Evolutionary conservation across 2,888 invertebrate genomes (phyloP), one percentile per base, ranked within the genome.

Genomic region (Epinotia nisella): DNA sequence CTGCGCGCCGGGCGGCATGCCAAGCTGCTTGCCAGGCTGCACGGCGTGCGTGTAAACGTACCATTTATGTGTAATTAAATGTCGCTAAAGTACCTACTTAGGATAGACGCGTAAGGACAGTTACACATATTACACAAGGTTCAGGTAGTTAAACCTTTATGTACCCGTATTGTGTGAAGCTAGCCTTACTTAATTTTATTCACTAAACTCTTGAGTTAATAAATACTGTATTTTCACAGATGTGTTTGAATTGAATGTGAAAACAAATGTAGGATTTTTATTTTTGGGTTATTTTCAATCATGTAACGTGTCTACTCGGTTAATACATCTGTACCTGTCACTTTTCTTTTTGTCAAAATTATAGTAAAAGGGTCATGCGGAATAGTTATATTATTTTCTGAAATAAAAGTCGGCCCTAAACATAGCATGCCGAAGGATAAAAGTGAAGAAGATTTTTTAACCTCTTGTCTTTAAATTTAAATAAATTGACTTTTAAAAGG

Each of bases 21-120:
- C n/a, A n/a, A n/a, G n/a, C n/a, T n/a, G n/a, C n/a, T n/a, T n/a
- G n/a, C n/a, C n/a, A n/a, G n/a, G n/a, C n/a, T n/a, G n/a, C n/a
- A n/a, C n/a, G n/a, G n/a, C n/a, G n/a, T n/a, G n/a, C n/a, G n/a
- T n/a, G n/a, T n/a, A n/a, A n/a, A n/a, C n/a, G n/a, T n/a, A n/a
- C n/a, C n/a, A n/a, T n/a, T n/a, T 73, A 75, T 75, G 75, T 82
- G 77, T 79, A 78, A 69, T 81, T 78, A 80, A 71, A 81, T 80
- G 78, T 78, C 76, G 77, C 81, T 82, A 76, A 81, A 77, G 81
- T 82, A 83, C 79, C 80, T 80, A 78, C 70, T 78, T 83, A 83
- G 81, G 83, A 80, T 83, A 83, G 77, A 79, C 21, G 13, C 41
- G 56, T 70, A 65, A 70, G 53, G 72, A 7, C 67, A 55, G 53